Evolutionary conservation across 1,140 invertebrate genomes (phyloP), one percentile per base, ranked within the genome.

Genomic region (Cyclina sinensis): DNA sequence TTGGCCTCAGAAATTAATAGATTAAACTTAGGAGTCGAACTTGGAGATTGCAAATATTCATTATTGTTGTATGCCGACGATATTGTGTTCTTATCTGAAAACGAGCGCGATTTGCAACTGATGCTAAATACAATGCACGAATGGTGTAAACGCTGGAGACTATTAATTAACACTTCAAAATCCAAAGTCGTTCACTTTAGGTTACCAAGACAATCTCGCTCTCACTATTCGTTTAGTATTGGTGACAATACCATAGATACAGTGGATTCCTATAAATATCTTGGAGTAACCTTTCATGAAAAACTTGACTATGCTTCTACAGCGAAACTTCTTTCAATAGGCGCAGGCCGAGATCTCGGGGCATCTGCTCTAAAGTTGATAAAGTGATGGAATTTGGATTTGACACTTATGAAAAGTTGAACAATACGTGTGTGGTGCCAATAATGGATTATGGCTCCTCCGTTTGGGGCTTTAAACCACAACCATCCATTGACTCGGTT

Each of bases 141-240:
- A n/a, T n/a, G n/a, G n/a, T n/a, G n/a, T n/a, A n/a, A n/a, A n/a
- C n/a, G n/a, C n/a, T n/a, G 73, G 87, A 32, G 73, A 32, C 7
- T 89, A n/a, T 54, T 59, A 83, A 89, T 73, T 57, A 89, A 89
- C 39, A 24, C 68, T 7, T 21, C 24, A n/a, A 89, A 89, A 84
- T 83, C 87, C 3, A 81, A 89, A 46, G 12, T 32, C 14, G 83
- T 83, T 18, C 87, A 89, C 80, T 89, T 89, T 30, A 74, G 80
- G 30, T 18, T 39, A 9, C 9, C 14, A 30, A 39, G 79, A 0
- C 4, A 21, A 14, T 18, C 39, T 37, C 27, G 54, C 11, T 37
- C 54, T n/a, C n/a, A 37, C 1, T 59, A n/a, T 62, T 4, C 0
- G 39, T 89, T 89, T 27, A 59, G 1, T 27, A 16, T 89, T 39